Evolutionary conservation across 1,140 invertebrate species (phyloP), one percentile per base, ranked within the genome.

Genomic region (Aporrectodea caliginosa): DNA sequence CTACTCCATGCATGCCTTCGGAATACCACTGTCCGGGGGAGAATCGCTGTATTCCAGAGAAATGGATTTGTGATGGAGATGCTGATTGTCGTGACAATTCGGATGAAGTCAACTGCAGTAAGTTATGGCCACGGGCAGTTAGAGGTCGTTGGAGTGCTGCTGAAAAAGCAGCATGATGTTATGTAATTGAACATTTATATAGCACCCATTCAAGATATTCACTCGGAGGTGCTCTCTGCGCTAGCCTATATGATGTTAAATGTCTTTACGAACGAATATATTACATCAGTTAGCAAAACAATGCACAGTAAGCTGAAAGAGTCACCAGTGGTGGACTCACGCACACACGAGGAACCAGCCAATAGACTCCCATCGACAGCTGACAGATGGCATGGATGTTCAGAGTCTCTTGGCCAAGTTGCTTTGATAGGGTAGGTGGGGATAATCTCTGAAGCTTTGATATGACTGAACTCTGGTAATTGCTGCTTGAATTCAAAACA

Each of bases 11-110:
- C 32, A 1, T 33, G 33, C 31, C 31, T 31, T 33, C n/a, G 1
- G 31, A 31, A 0, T 74, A 80, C n/a, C 88, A 91, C 35, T 93
- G 92, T 91, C 89, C 91, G 69, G 94, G 93, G 81, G 89, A 85
- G 2, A 90, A 89, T 75, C 89, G 91, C 68, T 94, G 93, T 84
- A 90, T 94, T 35, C 89, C 90, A 0, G 85, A 90, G 0, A 85
- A 88, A 0, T 93, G 91, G 83, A 87, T 93, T 2, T 94, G 93
- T 81, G 93, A 94, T 84, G 90, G 90, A 58, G 90, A 92, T 0
- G 84, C 88, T 33, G 93, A 94, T 84, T 94, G 93, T 85, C 86
- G 87, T 0, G 93, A 94, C 85, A 86, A 89, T 68, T 92, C 92
- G 0, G 93, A 94, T 81, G 93, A 94, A 88, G 29, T 69, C 29